Conservation (phyloP, 2,113 vertebrate species). For the Actenoides lindsayi region DNA sequence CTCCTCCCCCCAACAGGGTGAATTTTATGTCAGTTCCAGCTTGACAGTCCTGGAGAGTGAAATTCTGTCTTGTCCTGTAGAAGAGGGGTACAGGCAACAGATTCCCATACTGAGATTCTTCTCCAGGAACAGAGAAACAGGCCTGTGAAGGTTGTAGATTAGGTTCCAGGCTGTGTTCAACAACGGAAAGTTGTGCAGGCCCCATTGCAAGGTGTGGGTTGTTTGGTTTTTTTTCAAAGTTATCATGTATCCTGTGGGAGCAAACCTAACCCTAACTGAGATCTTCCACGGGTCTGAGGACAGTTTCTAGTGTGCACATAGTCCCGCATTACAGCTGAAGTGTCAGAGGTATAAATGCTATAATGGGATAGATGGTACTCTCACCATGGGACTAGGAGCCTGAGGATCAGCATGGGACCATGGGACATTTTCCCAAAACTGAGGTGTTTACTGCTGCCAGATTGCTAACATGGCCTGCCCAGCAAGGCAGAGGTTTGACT, state of each 20-base stretch:
- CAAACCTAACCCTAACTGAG: background rate
- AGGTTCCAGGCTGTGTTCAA: background rate
- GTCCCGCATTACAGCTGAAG: background rate
- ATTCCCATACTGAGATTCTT: background rate
- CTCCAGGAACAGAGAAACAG: background rate
- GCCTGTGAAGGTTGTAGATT: background rate
- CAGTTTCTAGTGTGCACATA: background rate
- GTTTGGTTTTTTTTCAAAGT: background rate
- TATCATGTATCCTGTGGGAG: background rate
- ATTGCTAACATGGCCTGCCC: background rate
- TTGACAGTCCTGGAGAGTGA: background rate
- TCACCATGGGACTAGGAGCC: background rate
- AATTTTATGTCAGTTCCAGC: background rate
- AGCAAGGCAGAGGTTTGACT: background rate
- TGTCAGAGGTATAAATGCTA: background rate
- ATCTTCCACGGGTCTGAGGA: background rate
- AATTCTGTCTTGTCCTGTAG: background rate
- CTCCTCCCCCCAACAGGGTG: background rate
- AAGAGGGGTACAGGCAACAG: background rate
- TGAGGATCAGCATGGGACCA: background rate
- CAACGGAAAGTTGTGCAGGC: background rate
- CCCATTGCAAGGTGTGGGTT: background rate
- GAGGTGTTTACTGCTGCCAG: background rate
- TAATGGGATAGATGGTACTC: background rate
- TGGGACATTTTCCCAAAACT: background rate